Conservation (phyloP, 1,140 invertebrate species). For the Stegodyphus mimosarum region DNA sequence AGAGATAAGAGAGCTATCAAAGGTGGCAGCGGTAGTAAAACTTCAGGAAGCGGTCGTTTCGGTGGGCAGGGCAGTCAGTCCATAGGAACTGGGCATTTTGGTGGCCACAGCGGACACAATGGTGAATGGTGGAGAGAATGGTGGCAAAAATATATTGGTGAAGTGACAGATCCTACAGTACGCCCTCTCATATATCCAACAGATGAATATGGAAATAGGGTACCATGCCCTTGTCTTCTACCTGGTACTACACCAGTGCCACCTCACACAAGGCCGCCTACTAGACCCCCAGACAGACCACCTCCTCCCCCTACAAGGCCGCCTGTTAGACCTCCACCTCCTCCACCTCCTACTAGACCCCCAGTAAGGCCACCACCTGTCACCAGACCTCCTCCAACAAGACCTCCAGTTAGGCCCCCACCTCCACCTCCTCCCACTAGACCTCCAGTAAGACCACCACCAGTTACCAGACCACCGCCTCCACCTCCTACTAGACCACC, state of each 20-base stretch:
- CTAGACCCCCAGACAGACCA: not conserved
- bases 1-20: conserved; percentile 49
- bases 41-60: not conserved
- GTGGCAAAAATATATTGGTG: conserved; percentile 62
- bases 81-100: not conserved
- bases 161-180: conserved; percentile 62
- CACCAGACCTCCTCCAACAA: not conserved
- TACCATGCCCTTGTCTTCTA: conserved; percentile 43
- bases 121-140: conserved; percentile 63
- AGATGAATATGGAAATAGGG: conserved; percentile 26
- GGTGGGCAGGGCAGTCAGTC: not conserved
- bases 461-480: not conserved
- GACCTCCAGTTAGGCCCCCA: not conserved
- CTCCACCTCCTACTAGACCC: conserved; percentile 15
- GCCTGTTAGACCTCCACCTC: conserved; percentile 4
- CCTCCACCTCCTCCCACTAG: not conserved
- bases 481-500: conserved; percentile 8
- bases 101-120: not conserved
- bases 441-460: not conserved
- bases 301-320: conserved; percentile 19
- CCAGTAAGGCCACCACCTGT: conserved; percentile 3
- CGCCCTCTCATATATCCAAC: conserved; percentile 47
- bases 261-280: conserved; percentile 8
- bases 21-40: conserved; percentile 28
- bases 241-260: conserved; percentile 30